phyloP scores from a whole-genome alignment of 2,797 vertebrate species.

The Synaphobranchus kaupii region DNA sequence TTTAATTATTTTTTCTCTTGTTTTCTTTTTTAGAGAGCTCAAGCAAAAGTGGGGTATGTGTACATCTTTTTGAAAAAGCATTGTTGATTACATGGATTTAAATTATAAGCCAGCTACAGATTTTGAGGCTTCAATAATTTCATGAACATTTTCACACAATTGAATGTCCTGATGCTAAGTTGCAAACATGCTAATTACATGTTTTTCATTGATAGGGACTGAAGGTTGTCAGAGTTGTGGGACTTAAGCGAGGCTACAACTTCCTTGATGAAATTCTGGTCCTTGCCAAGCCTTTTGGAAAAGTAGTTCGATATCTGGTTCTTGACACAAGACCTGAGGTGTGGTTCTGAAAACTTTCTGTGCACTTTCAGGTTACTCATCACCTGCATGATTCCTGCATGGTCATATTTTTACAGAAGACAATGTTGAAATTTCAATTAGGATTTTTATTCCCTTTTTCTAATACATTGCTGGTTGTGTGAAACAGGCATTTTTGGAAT shows the following conservation, averaged over 20 bases:
- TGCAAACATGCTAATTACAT: background rate
- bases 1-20: background rate
- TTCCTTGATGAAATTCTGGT: conserved; percentile 68
- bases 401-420: background rate
- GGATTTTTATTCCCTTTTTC: background rate
- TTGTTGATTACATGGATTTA: background rate
- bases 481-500: conserved; percentile 89
- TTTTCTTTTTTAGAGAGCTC: conserved; percentile 40
- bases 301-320: conserved; percentile 72
- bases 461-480: background rate
- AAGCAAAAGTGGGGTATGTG: conserved; percentile 49
- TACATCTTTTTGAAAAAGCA: background rate
- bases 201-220: conserved; percentile 60
- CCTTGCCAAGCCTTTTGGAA: conserved; percentile 75
- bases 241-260: conserved; percentile 70
- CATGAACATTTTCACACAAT: background rate
- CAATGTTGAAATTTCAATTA: background rate
- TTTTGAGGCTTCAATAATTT: background rate
- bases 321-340: conserved; percentile 74
- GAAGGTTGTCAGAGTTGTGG: conserved; percentile 74
- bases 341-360: background rate
- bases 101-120: background rate
- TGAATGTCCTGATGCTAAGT: background rate
- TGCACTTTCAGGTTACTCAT: background rate
- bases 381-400: background rate